Base-by-base conservation (phyloP, 2,888 invertebrate species). In the Lochmaea capreae region DNA sequence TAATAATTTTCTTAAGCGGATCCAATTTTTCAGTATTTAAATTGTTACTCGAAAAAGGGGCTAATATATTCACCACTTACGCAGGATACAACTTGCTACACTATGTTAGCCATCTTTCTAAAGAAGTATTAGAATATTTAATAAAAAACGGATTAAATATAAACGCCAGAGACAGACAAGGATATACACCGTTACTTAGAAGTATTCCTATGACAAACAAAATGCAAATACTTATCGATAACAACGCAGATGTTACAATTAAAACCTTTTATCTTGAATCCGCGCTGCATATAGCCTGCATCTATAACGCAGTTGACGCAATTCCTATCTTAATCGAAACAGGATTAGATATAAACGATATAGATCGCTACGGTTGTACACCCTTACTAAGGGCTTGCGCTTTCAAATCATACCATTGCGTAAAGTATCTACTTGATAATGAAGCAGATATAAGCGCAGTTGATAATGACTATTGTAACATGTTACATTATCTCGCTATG, bases 101-200 rank as follows among this genome's bases (percentile, higher is more conserved):
- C 26, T 18, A 5, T 1, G 26, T n/a, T 1, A 9, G 2, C 26
- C 18, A 26, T 18, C 26, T 2, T 58, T 58, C 58, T 3, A 11
- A 58, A 14, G 26, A 18, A 26, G 58, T 58, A 12, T 18, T 58
- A 58, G 14, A 22, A 58, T 26, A 26, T 26, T 26, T 58, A 18
- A 58, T 58, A 14, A 26, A 18, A 26, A 58, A 22, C 11, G 58
- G 58, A 22, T 26, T 58, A n/a, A 14, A 58, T 58, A 58, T 58
- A 18, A 58, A 58, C 12, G 58, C 58, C 14, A 58, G 8, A 22
- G 58, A 58, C 14, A 26, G 18, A 14, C 58, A n/a, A 11, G 58
- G 58, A 12, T 26, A 22, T 12, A 26, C 58, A 12, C 58, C 58
- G 8, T 12, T 58, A 5, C 58, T 26, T 26, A 26, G 26, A 26